Percentiles rank a stretch among this genome's conserved stretches.
Evolutionary conservation across 2,113 vertebrate genomes (phyloP).

Genomic region (Actinemys pallida): DNA sequence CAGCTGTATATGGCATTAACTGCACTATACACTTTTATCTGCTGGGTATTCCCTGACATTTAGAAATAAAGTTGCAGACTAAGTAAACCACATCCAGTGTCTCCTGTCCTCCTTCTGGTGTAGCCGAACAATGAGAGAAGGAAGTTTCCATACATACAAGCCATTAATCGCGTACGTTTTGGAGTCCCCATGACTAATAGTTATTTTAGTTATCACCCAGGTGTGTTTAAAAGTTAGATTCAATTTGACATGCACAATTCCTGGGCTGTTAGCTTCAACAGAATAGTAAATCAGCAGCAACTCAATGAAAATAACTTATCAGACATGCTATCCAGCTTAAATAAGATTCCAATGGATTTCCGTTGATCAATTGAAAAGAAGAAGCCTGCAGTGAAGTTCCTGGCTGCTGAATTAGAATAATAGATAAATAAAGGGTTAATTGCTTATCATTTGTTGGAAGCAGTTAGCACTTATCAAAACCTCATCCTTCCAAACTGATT

Average conservation of each 20-base stretch:
- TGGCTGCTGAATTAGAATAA: constrained; percentile 14
- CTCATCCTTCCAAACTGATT: constrained; percentile 45
- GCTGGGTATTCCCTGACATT: not conserved
- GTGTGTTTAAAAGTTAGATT: not conserved
- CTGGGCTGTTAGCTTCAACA: not conserved
- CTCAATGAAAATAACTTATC: not conserved
- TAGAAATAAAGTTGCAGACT: not conserved
- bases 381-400: not conserved
- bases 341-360: not conserved
- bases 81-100: not conserved
- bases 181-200: not conserved
- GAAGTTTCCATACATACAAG: not conserved
- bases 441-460: not conserved
- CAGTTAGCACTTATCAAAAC: not conserved
- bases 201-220: not conserved
- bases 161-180: not conserved
- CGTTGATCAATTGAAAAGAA: not conserved
- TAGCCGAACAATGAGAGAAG: not conserved
- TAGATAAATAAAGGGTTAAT: constrained; percentile 48
- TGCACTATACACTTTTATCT: not conserved
- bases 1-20: not conserved
- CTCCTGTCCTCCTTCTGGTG: not conserved
- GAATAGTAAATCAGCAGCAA: not conserved
- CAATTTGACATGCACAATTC: not conserved
- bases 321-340: not conserved